These are phyloP conservation scores for Daboia siamensis DNA, from an alignment of 2,113 vertebrate genomes.

Conservation along the genomic window DNA sequence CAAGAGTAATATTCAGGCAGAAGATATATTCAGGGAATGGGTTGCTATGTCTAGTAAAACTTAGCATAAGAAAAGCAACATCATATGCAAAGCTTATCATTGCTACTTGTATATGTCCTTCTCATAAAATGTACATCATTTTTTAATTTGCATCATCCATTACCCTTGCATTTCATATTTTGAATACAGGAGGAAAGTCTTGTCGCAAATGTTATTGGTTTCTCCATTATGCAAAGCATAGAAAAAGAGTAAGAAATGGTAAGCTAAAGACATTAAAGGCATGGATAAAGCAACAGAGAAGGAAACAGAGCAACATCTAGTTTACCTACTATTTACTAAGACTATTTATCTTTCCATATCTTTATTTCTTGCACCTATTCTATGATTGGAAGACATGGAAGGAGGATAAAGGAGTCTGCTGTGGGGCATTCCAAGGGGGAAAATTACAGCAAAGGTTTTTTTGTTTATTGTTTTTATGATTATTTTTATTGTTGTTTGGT, in stretches of 20 bases:
- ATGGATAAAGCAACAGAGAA: background rate
- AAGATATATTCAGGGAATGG: background rate
- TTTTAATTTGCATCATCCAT: background rate
- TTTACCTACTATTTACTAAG: background rate
- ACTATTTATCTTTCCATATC: background rate
- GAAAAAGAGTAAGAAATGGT: background rate
- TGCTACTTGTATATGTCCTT: background rate
- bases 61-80: background rate
- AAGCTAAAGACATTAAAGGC: background rate
- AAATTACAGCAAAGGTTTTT: background rate
- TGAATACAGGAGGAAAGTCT: background rate
- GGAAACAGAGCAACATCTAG: background rate
- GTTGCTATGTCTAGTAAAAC: background rate
- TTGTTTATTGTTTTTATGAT: background rate
- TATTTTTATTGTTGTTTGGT: background rate
- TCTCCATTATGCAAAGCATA: background rate
- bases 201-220: background rate
- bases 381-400: background rate
- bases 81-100: background rate
- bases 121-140: background rate
- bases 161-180: background rate
- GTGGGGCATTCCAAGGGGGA: background rate
- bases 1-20: background rate
- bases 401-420: background rate
- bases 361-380: background rate